Base-by-base conservation (phyloP, 2,113 vertebrate genomes). In the Nycticorax nycticorax region DNA sequence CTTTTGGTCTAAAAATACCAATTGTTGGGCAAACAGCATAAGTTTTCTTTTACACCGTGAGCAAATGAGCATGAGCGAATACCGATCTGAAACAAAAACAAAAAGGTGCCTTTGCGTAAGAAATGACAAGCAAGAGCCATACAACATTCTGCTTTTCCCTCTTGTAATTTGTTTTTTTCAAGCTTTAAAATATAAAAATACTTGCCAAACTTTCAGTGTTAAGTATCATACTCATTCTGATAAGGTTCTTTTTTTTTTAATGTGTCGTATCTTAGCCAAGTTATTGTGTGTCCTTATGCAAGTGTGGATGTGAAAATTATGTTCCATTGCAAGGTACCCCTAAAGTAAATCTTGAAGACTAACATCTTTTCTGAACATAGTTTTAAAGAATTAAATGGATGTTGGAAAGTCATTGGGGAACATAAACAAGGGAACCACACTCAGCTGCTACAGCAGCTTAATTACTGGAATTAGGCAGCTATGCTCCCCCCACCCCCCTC, bases 401-500 rank as follows among this genome's bases (percentile, higher is more conserved):
- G 8, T 71, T 72, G 27, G 30, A 79, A 63, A 37, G 8, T 17
- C 50, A 26, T 3, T 39, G 43, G 39, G 57, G 52, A 84, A 59
- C 17, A 35, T 16, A 72, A 67, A 75, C 9, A 52, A 55, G 18
- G 24, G 16, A 85, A 47, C 27, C 60, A 37, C 14, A 21, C 6
- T 50, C 63, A 63, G 52, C 43, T 73, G n/a, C 37, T 48, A 32
- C 18, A 72, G 23, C 10, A 68, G 7, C 10, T 62, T 56, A 24
- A 56, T 63, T 71, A 53, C 17, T 56, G 52, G 13, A 57, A 30
- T 57, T 32, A 16, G 72, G 6, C 11, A 53, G 15, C 12, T 66
- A 26, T 63, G 21, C 21, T 53, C 3, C 14, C n/a, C 14, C 8
- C 8, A 27, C 0, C 10, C 4, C 12, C 2, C 33, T 76, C 17